Evolutionary conservation across 2,888 invertebrate species (phyloP).

Genomic region (Drosophila stalkeri): DNA sequence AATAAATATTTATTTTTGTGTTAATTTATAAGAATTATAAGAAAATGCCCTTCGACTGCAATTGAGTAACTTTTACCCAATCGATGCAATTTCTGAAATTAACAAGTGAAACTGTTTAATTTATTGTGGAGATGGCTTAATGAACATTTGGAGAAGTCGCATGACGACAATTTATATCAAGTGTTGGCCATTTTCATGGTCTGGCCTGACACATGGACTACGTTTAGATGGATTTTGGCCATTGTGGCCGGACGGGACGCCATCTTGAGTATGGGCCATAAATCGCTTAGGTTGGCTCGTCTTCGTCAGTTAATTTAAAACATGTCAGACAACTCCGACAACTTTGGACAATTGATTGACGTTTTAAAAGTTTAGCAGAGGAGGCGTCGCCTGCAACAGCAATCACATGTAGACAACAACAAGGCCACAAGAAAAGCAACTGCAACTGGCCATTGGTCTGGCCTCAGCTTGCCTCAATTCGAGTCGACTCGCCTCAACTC

Average conservation of each 20-base stretch:
- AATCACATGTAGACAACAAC: slow-evolving; percentile 36
- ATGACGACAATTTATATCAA: slow-evolving; percentile 42
- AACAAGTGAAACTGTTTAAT: neutral
- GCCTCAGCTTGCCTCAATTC: neutral
- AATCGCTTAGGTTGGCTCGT: slow-evolving; percentile 81
- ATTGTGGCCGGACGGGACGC: slow-evolving; percentile 42
- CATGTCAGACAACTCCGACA: slow-evolving; percentile 84
- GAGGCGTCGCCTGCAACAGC: slow-evolving; percentile 71
- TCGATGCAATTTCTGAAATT: neutral
- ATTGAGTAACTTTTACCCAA: neutral
- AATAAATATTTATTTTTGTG: neutral
- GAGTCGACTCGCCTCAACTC: neutral
- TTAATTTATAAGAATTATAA: neutral
- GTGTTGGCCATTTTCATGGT: slow-evolving; percentile 49
- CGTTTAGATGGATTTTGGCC: slow-evolving; percentile 32
- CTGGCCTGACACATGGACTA: slow-evolving; percentile 11
- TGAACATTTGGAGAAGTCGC: slow-evolving; percentile 18
- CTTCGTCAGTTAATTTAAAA: slow-evolving; percentile 85
- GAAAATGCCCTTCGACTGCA: neutral
- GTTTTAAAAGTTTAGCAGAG: slow-evolving; percentile 83
- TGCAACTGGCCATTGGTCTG: slow-evolving; percentile 49
- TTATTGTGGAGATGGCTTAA: neutral
- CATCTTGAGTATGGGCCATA: slow-evolving; percentile 81
- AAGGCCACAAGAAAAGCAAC: slow-evolving; percentile 60
- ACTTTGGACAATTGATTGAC: slow-evolving; percentile 84